These are phyloP conservation scores for Malacosoma neustria DNA, from an alignment of 2,888 invertebrate genomes.

Conservation along the genomic window DNA sequence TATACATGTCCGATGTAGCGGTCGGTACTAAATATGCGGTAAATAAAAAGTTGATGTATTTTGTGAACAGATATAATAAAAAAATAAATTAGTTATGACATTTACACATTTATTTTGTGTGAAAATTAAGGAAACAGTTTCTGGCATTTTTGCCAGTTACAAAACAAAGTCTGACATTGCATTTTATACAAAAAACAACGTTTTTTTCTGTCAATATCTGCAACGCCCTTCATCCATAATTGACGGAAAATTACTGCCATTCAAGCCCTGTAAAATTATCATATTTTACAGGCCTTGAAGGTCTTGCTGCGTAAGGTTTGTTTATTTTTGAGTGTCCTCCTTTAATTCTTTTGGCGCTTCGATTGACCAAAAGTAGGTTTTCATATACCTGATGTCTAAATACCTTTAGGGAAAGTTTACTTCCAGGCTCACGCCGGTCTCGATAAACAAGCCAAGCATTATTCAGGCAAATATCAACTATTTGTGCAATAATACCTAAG, in stretches of 20 bases:
- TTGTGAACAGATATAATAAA: no score
- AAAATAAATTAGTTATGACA: no score
- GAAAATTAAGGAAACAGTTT: slow-evolving; percentile 13
- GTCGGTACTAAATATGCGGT: background rate
- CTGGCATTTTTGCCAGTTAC: slow-evolving; percentile 13
- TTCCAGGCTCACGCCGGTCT: background rate
- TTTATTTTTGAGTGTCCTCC: background rate
- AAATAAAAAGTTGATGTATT: no score
- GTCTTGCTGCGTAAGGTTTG: background rate
- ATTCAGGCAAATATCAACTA: slow-evolving; percentile 18
- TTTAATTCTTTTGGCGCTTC: background rate
- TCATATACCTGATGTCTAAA: slow-evolving; percentile 5
- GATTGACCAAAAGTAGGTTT: background rate
- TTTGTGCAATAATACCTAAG: slow-evolving; percentile 22
- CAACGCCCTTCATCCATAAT: slow-evolving; percentile 8
- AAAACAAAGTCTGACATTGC: slow-evolving; percentile 12
- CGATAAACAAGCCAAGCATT: slow-evolving; percentile 14
- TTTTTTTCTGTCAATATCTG: slow-evolving; percentile 13
- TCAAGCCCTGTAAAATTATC: slow-evolving; percentile 11
- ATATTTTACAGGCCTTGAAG: slow-evolving; percentile 6
- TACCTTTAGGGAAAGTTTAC: slow-evolving; percentile 4
- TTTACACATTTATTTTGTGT: slow-evolving; percentile 1
- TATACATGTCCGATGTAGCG: background rate
- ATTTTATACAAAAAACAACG: slow-evolving; percentile 16
- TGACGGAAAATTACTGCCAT: slow-evolving; percentile 9